Conservation (phyloP, 2,797 vertebrate species). For the Crenichthys baileyi region DNA sequence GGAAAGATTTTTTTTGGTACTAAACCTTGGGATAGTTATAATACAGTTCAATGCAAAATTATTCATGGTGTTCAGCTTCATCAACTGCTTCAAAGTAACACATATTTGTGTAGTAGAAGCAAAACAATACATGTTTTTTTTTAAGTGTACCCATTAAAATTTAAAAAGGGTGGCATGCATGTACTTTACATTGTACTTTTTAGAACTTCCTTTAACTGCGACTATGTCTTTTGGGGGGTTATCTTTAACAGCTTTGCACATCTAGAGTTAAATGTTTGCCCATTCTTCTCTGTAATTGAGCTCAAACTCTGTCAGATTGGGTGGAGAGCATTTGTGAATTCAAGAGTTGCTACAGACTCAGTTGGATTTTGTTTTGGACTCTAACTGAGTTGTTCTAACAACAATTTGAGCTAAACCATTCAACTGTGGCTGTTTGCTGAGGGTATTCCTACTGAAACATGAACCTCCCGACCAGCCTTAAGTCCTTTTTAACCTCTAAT, state of each 20-base stretch:
- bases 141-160: not conserved
- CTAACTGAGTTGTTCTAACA: not conserved
- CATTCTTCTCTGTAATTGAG: not conserved
- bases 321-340: too few relatives aligned
- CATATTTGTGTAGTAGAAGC: not conserved
- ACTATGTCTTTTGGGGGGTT: not conserved
- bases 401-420: not conserved
- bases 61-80: not conserved
- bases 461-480: not conserved
- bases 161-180: not conserved
- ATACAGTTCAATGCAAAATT: not conserved
- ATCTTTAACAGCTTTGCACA: not conserved
- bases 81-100: not conserved
- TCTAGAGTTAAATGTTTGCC: not conserved
- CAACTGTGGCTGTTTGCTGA: not conserved
- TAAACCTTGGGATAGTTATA: not conserved
- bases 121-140: not conserved
- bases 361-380: not conserved
- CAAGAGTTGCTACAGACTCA: not conserved
- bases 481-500: not conserved
- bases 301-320: not conserved
- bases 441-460: not conserved
- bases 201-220: not conserved
- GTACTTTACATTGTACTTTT: not conserved
- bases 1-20: not conserved